Evolutionary conservation across 2,888 invertebrate genomes (phyloP).

Genomic region (Trichopria drosophilae): DNA sequence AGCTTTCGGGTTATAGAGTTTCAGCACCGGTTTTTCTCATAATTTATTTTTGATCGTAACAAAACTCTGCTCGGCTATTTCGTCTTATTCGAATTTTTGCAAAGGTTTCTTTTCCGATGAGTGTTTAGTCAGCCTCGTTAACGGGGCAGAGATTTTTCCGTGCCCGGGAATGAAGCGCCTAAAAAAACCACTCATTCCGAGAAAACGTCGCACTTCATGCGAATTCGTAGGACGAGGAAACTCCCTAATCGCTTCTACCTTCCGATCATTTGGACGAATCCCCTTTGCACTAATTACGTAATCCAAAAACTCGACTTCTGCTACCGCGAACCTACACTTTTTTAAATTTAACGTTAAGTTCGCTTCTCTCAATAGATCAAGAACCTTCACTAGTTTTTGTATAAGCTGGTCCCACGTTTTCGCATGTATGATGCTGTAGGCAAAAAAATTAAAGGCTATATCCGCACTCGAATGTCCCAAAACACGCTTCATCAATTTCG

Average conservation of each 20-base stretch:
- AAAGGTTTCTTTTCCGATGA: too few relatives aligned
- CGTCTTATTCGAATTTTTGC: too few relatives aligned
- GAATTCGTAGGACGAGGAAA: too few relatives aligned
- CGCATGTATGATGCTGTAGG: constrained; percentile 40
- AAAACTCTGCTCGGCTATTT: background rate
- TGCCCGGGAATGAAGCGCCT: background rate
- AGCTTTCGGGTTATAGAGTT: background rate
- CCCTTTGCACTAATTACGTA: too few relatives aligned
- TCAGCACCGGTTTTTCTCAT: background rate
- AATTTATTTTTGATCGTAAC: too few relatives aligned
- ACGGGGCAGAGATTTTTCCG: background rate
- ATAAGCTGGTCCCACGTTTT: constrained; percentile 35
- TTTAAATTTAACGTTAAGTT: too few relatives aligned
- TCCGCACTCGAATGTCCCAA: constrained; percentile 29
- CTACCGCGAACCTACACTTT: too few relatives aligned
- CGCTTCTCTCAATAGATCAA: constrained; percentile 32
- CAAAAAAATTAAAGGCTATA: constrained; percentile 38
- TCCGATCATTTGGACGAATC: too few relatives aligned
- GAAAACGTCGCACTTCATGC: constrained; percentile 40
- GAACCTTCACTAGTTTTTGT: constrained; percentile 30
- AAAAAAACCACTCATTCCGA: constrained; percentile 39
- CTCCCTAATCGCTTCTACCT: too few relatives aligned
- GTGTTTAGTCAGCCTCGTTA: background rate
- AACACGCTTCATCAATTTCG: constrained; percentile 36
- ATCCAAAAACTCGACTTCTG: too few relatives aligned